Evolutionary conservation across 2,888 invertebrate species (phyloP).

Genomic region (Sminthurinus aureus): DNA sequence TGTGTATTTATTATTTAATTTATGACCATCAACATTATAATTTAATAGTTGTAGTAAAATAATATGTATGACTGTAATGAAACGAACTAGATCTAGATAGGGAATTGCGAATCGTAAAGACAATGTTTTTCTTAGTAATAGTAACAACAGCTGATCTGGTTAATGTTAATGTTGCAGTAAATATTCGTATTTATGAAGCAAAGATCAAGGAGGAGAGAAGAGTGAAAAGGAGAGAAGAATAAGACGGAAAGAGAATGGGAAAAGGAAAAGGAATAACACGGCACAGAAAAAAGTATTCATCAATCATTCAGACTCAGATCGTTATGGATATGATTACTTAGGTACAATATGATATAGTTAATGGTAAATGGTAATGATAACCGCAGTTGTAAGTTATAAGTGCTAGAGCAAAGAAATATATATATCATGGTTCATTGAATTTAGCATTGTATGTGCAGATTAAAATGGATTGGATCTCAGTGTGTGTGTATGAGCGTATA

Average conservation of each 20-base stretch:
- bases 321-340: no score
- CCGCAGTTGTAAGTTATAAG: background rate
- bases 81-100: no score
- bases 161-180: no score
- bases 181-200: background rate
- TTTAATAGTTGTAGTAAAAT: no score
- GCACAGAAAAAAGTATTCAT: background rate
- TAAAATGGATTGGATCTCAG: background rate
- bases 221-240: no score
- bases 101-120: no score
- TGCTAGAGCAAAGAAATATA: background rate
- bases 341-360: no score
- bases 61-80: no score
- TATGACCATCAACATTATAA: no score
- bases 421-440: slow-evolving; percentile 11
- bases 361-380: background rate
- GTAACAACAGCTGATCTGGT: no score
- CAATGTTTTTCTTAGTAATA: no score
- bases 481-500: background rate
- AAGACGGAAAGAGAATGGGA: slow-evolving; percentile 5
- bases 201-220: background rate
- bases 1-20: no score
- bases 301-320: background rate
- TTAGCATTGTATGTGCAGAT: background rate
- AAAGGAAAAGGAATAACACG: background rate